Conservation (phyloP, 1,140 invertebrate species). For the Drosophila ohnishii region DNA sequence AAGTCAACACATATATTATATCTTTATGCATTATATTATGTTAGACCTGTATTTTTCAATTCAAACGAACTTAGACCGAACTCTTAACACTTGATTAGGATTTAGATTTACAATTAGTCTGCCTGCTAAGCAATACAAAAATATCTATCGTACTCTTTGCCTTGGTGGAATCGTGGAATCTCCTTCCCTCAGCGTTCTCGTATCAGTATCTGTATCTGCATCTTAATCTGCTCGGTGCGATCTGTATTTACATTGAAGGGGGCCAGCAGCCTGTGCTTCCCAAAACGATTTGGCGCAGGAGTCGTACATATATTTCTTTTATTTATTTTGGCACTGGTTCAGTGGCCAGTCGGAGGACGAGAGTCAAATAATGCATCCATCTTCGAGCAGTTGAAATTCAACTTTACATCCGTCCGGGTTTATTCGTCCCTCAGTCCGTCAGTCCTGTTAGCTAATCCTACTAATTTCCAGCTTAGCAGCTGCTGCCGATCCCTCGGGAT, state of each 20-base stretch:
- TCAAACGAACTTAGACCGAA: slow-evolving; percentile 53
- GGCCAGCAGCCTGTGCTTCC: neutral
- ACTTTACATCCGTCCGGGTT: slow-evolving; percentile 11
- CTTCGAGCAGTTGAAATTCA: slow-evolving; percentile 31
- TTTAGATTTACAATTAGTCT: slow-evolving; percentile 57
- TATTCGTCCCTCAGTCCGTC: slow-evolving; percentile 24
- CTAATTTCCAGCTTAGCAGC: slow-evolving; percentile 48
- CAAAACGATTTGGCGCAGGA: slow-evolving; percentile 53
- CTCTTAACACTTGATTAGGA: slow-evolving; percentile 43
- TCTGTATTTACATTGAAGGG: slow-evolving; percentile 47
- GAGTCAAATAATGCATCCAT: slow-evolving; percentile 40
- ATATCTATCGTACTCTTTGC: slow-evolving; percentile 56
- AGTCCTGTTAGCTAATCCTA: slow-evolving; percentile 30
- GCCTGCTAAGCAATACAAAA: slow-evolving; percentile 69
- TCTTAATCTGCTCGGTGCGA: slow-evolving; percentile 14
- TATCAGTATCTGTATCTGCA: neutral
- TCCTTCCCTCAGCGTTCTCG: slow-evolving; percentile 7
- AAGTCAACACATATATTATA: slow-evolving; percentile 8
- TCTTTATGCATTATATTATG: slow-evolving; percentile 33
- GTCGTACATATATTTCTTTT: slow-evolving; percentile 39
- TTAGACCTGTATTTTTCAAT: slow-evolving; percentile 54
- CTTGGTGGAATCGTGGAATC: slow-evolving; percentile 23
- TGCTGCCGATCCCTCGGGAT: slow-evolving; percentile 30
- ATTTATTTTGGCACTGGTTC: slow-evolving; percentile 60
- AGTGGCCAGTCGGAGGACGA: slow-evolving; percentile 21